A percentile compares a stretch with the other conserved stretches of the same genome.
phyloP scores from a whole-genome alignment of 2,113 vertebrate species.

The Leucoraja erinaceus region DNA sequence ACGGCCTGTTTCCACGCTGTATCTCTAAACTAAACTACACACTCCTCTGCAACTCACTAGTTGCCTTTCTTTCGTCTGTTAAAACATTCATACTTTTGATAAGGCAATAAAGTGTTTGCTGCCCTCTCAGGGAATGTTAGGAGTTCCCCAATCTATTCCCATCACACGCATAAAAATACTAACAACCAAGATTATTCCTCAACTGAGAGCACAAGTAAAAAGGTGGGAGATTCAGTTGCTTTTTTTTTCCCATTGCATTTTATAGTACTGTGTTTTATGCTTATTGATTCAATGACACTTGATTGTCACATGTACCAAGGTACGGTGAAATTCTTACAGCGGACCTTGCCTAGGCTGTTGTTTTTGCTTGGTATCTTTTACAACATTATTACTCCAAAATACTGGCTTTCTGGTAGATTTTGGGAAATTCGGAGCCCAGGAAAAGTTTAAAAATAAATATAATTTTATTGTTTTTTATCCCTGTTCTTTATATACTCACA shows the following conservation, averaged over 20 bases:
- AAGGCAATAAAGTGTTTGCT: neutral
- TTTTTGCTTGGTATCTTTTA: neutral
- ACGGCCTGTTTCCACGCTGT: too few species aligned
- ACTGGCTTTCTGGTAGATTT: neutral
- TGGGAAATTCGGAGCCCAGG: neutral
- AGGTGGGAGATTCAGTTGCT: neutral
- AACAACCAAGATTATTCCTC: neutral
- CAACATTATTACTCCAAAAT: neutral
- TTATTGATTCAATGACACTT: too few species aligned
- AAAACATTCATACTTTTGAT: neutral
- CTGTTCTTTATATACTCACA: neutral
- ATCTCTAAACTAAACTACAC: too few species aligned
- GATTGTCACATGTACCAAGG: too few species aligned
- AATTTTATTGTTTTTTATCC: neutral
- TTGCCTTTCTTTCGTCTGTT: neutral
- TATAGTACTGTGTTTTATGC: neutral
- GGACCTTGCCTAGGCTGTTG: too few species aligned
- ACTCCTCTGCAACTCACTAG: neutral
- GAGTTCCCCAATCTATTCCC: neutral
- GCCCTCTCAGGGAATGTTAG: neutral
- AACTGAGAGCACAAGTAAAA: neutral
- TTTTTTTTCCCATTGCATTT: neutral
- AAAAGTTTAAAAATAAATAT: neutral
- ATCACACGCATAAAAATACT: too few species aligned
- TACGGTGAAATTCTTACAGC: too few species aligned